Evolutionary conservation across 2,888 invertebrate genomes (phyloP).

Genomic region (Drosophila kokeensis): DNA sequence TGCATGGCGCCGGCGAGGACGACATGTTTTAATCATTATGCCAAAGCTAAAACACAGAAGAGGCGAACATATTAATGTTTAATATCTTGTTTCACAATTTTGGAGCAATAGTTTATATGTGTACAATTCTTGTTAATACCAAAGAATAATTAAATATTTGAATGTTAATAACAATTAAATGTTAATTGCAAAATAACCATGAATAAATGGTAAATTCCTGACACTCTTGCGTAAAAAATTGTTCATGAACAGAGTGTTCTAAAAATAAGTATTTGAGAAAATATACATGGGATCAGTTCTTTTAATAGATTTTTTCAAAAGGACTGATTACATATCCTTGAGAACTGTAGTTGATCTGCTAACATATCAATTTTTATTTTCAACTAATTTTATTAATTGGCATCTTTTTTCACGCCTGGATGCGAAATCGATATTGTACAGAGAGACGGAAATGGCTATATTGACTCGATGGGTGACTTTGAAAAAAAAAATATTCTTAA

Average conservation of each 20-base stretch:
- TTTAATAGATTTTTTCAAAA: neutral
- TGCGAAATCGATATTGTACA: neutral
- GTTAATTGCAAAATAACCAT: conserved; percentile 40
- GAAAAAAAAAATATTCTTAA: neutral
- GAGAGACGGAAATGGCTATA: neutral
- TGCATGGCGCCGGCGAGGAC: conserved; percentile 56
- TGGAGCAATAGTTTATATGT: conserved; percentile 67
- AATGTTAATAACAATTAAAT: conserved; percentile 28
- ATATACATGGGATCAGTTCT: neutral
- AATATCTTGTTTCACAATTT: conserved; percentile 39
- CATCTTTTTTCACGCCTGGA: too few relatives aligned
- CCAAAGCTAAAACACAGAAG: conserved; percentile 7
- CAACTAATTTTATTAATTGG: too few relatives aligned
- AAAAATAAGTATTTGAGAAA: neutral
- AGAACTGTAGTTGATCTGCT: too few relatives aligned
- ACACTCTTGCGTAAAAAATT: neutral
- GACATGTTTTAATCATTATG: conserved; percentile 50
- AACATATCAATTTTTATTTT: neutral
- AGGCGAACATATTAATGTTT: conserved; percentile 2
- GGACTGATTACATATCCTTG: too few relatives aligned
- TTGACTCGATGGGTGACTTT: neutral
- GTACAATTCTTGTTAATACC: conserved; percentile 13
- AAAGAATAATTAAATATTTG: conserved; percentile 18
- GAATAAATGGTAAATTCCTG: conserved; percentile 33
- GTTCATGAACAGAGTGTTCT: neutral